phyloP scores from a whole-genome alignment of 1,140 invertebrate genomes.

The Orius insidiosus region DNA sequence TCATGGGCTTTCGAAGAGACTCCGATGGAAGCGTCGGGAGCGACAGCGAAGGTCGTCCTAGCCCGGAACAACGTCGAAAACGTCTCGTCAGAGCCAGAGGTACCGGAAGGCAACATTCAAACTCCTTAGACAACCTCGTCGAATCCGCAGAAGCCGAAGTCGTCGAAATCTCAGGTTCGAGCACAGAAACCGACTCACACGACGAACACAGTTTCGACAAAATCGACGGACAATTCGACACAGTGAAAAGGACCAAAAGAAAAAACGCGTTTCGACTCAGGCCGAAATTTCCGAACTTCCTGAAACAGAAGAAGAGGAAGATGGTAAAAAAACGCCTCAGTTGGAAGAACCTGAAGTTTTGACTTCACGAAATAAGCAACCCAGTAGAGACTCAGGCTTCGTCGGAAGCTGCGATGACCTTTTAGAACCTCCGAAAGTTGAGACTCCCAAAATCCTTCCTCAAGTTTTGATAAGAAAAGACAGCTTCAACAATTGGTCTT shows the following conservation, averaged over 20 bases:
- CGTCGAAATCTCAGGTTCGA: slow-evolving; percentile 46
- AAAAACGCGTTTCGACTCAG: slow-evolving; percentile 29
- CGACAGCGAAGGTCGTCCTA: slow-evolving; percentile 63
- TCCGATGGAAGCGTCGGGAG: slow-evolving; percentile 67
- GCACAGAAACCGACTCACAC: slow-evolving; percentile 56
- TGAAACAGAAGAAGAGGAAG: slow-evolving; percentile 31
- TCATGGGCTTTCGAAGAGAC: slow-evolving; percentile 61
- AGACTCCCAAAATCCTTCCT: slow-evolving; percentile 9
- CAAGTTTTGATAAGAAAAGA: slow-evolving; percentile 54
- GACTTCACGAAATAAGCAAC: slow-evolving; percentile 39
- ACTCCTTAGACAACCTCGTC: slow-evolving; percentile 54
- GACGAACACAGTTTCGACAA: slow-evolving; percentile 49
- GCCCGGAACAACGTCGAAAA: slow-evolving; percentile 67
- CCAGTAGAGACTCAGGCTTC: slow-evolving; percentile 70
- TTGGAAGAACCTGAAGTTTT: slow-evolving; percentile 26
- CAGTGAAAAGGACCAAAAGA: slow-evolving; percentile 66
- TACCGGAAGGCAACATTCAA: slow-evolving; percentile 59
- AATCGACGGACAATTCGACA: slow-evolving; percentile 57
- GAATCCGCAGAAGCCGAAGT: slow-evolving; percentile 29
- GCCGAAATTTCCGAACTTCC: slow-evolving; percentile 24
- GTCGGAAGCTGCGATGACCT: slow-evolving; percentile 75
- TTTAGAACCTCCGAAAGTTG: slow-evolving; percentile 24
- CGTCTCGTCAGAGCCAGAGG: slow-evolving; percentile 58
- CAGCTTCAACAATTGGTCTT: slow-evolving; percentile 84
- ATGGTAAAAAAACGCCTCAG: slow-evolving; percentile 36